Conservation (phyloP, 2,888 invertebrate species). For the Parelbella ahira region DNA sequence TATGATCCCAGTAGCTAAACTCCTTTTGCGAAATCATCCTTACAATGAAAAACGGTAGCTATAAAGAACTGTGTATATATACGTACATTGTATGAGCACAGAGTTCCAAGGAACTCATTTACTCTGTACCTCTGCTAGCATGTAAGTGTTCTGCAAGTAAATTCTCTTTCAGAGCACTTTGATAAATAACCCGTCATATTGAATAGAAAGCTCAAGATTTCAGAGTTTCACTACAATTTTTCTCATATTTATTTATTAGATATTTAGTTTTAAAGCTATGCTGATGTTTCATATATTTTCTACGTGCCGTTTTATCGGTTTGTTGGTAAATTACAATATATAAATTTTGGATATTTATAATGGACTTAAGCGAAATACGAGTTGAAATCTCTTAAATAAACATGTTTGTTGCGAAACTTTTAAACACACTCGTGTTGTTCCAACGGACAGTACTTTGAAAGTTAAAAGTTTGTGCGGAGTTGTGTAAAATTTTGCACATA, state of each 20-base stretch:
- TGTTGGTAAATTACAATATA: no score
- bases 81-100: conserved; percentile 5
- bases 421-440: conserved; percentile 10
- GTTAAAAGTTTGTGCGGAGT: conserved; percentile 5
- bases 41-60: conserved; percentile 1
- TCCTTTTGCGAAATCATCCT: conserved; percentile 6
- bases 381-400: conserved; percentile 14
- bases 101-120: conserved; percentile 14
- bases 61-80: background rate
- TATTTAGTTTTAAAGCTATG: conserved; percentile 13
- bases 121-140: conserved; percentile 16
- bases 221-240: conserved; percentile 15
- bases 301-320: no score
- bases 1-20: background rate
- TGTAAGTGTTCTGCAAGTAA: conserved; percentile 18
- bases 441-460: conserved; percentile 12
- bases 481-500: conserved; percentile 12
- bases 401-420: conserved; percentile 14
- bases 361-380: no score
- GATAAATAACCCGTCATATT: conserved; percentile 24
- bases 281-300: conserved; percentile 1
- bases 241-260: conserved; percentile 19
- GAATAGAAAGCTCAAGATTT: conserved; percentile 15
- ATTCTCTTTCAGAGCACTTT: conserved; percentile 19
- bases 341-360: no score